phyloP scores from a whole-genome alignment of 1,140 invertebrate species.

The Papilio xuthus region DNA sequence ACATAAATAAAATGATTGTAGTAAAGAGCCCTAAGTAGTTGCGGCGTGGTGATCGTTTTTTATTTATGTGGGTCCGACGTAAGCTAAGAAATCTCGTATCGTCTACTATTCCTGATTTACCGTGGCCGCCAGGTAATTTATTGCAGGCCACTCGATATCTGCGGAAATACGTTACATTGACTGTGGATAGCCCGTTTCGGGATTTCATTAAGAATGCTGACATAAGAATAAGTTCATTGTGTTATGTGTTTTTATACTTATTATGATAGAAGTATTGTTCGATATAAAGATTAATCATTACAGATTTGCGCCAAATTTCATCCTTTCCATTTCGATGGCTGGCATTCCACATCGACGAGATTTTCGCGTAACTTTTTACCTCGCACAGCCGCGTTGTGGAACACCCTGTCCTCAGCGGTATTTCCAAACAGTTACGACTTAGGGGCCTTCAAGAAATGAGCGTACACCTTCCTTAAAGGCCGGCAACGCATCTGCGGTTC shows the following conservation, averaged over 20 bases:
- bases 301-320: too few relatives aligned
- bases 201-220: neutral
- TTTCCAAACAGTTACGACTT: too few relatives aligned
- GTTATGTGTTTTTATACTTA: neutral
- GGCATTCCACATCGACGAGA: too few relatives aligned
- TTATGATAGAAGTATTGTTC: too few relatives aligned
- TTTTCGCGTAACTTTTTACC: too few relatives aligned
- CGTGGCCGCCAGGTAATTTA: slow-evolving; percentile 34
- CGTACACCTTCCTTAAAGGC: too few relatives aligned
- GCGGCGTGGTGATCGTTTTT: slow-evolving; percentile 27
- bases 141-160: slow-evolving; percentile 33
- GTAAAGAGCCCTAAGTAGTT: slow-evolving; percentile 12
- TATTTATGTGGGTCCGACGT: slow-evolving; percentile 30
- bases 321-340: too few relatives aligned
- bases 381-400: too few relatives aligned
- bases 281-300: too few relatives aligned
- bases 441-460: too few relatives aligned
- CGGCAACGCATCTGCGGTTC: too few relatives aligned
- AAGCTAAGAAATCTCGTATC: slow-evolving; percentile 39
- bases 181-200: slow-evolving; percentile 15
- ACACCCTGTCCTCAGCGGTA: too few relatives aligned
- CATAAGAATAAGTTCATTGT: slow-evolving; percentile 20
- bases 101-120: slow-evolving; percentile 38
- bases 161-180: slow-evolving; percentile 32
- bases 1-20: slow-evolving; percentile 29